phyloP scores from a whole-genome alignment of 2,888 invertebrate genomes.

The Beris morrisii region DNA sequence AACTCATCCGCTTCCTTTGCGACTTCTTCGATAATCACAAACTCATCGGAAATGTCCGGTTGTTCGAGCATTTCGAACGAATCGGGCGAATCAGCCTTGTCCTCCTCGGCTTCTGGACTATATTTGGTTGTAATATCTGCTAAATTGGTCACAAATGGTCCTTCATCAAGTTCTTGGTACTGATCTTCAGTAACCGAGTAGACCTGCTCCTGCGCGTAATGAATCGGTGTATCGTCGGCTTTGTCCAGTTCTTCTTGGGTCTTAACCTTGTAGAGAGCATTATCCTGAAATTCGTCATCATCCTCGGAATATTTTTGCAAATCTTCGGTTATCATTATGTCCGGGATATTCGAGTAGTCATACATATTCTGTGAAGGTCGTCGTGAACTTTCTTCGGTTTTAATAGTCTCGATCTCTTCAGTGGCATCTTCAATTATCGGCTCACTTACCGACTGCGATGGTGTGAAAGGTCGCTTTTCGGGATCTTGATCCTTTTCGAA shows the following conservation, averaged over 20 bases:
- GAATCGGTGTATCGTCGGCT: constrained; percentile 47
- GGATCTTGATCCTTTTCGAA: constrained; percentile 53
- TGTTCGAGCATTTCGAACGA: constrained; percentile 87
- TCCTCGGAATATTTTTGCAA: constrained; percentile 47
- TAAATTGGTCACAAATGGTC: constrained; percentile 61
- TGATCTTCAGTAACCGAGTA: constrained; percentile 49
- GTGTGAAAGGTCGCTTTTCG: constrained; percentile 52
- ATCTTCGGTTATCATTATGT: constrained; percentile 55
- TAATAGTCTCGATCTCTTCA: constrained; percentile 50
- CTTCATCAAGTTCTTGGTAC: constrained; percentile 56
- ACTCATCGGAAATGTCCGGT: constrained; percentile 83
- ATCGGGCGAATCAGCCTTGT: constrained; percentile 75
- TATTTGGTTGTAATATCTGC: constrained; percentile 66
- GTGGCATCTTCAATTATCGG: constrained; percentile 54
- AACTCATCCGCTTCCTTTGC: constrained; percentile 83
- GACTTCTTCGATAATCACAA: constrained; percentile 85
- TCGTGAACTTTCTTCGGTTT: constrained; percentile 45
- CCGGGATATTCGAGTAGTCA: constrained; percentile 54
- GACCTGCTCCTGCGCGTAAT: constrained; percentile 45
- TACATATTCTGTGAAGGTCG: constrained; percentile 54
- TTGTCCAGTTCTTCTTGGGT: constrained; percentile 53
- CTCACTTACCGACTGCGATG: constrained; percentile 53
- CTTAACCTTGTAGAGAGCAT: constrained; percentile 50
- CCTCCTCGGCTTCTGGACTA: constrained; percentile 57
- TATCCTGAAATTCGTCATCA: constrained; percentile 53